Base-by-base conservation (phyloP, 2,888 invertebrate genomes). In the Stenoptilia bipunctidactyla region DNA sequence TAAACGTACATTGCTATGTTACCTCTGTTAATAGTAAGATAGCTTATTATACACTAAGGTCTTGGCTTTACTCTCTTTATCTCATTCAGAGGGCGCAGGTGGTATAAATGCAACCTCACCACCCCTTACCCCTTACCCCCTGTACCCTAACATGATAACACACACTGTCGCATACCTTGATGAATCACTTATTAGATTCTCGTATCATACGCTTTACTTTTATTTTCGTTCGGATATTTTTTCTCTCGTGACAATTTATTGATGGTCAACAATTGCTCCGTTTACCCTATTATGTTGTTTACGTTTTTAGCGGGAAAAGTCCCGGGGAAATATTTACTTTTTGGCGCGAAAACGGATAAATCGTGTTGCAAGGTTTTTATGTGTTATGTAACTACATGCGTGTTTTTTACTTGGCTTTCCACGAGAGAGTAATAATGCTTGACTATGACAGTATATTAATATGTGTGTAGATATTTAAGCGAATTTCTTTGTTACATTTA, bases 151-250 rank as follows among this genome's bases (percentile, higher is more conserved):
- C 47, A 55, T 64, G 68, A 69, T 69, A 75, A 73, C 73, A 73
- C 60, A 62, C 54, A 69, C 71, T 73, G 75, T 77, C 76, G 75
- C 72, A 68, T 65, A 60, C 47, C 58, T 58, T 79, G 77, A 79
- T 79, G 76, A 79, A 77, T 77, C 70, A 73, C 71, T 72, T 72
- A 74, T 76, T 75, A 75, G 69, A 69, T 72, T 69, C 71, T 70
- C 69, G 58, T 58, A 56, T 55, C 53, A 27, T 15, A 45, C 58
- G 58, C 66, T 66, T 64, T 62, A 61, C 56, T 53, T 61, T 65
- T 65, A 61, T 66, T 66, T 66, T 65, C 56, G 50, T 55, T 51
- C 60, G 64, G 58, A 66, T 70, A 66, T 58, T 58, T 60, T 65
- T 62, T 65, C 51, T 53, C 46, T 47, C 53, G 58, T 53, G 56